These are phyloP conservation scores for Clytia hemisphaerica DNA, from an alignment of 30 jellyfish, hydroid and myxozoan genomes.

Conservation along the genomic window DNA sequence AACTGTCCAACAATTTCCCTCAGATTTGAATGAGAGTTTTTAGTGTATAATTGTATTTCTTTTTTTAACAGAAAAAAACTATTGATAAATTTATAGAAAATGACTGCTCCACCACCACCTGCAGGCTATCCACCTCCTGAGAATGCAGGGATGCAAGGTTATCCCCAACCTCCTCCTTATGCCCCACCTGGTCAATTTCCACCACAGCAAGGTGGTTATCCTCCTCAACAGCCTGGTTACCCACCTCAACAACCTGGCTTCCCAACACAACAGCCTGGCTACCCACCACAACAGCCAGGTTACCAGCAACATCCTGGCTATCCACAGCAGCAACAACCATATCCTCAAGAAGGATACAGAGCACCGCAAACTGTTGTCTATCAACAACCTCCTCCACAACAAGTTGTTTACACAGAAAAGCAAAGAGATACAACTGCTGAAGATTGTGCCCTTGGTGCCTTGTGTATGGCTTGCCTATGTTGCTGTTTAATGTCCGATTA, in stretches of 20 bases:
- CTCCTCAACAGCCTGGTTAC: constrained; percentile 39
- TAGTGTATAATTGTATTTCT: too few relatives aligned
- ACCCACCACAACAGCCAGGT: constrained; percentile 41
- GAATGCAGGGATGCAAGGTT: constrained; percentile 15
- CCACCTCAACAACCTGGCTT: constrained; percentile 33
- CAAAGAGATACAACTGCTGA: constrained; percentile 72
- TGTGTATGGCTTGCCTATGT: constrained; percentile 90
- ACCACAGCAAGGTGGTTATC: constrained; percentile 8
- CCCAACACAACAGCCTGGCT: constrained; percentile 23
- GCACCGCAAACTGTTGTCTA: constrained; percentile 52
- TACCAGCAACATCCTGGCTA: constrained; percentile 25
- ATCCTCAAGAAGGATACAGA: constrained; percentile 12
- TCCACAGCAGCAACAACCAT: constrained; percentile 24
- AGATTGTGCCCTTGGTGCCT: constrained; percentile 92
- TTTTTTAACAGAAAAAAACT: too few relatives aligned
- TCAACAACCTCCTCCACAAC: constrained; percentile 62
- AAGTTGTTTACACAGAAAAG: constrained; percentile 50
- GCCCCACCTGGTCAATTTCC: neutral
- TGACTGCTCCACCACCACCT: constrained; percentile 37
- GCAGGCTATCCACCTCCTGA: constrained; percentile 26
- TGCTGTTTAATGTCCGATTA: constrained; percentile 77
- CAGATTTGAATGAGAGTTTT: too few relatives aligned
- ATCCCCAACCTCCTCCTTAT: constrained; percentile 2
- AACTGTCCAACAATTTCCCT: too few relatives aligned
- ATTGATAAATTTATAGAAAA: neutral